Base-by-base conservation (phyloP, 2,888 invertebrate species). In the Phorcus lineatus region DNA sequence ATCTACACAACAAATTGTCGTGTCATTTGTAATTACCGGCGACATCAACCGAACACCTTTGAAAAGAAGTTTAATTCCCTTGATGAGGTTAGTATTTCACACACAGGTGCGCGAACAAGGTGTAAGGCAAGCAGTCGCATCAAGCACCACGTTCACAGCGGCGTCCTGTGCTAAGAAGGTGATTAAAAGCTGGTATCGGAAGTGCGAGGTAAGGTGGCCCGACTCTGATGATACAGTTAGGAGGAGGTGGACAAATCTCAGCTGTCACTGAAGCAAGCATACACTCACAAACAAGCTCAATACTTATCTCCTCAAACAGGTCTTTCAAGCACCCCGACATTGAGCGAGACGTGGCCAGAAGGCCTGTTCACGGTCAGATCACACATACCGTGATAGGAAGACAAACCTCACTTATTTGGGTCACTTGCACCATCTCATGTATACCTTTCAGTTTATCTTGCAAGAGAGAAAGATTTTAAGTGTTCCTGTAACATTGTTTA, bases 151-250 rank as follows among this genome's bases (percentile, higher is more conserved):
- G 70, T 40, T 70, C 70, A 16, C 31, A 70, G 31, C 40, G 40
- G 70, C 19, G 31, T 36, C 36, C 36, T 13, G 19, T 19, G 70
- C 11, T 70, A 40, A 70, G n/a, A 16, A 70, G 36, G 70, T 40
- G 70, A 70, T 70, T 70, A 70, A n/a, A 62, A 28, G 28, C 62
- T 62, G 62, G 62, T 62, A 62, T 62, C 28, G 62, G 28, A 62
- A 28, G 62, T 62, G 62, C 16, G 62, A 28, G 17, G 16, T 62
- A 28, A 62, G 28, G 28, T 24, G 28, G 62, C 13, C 62, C 62
- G 62, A 7, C 62, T 3, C 17, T 17, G 16, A 28, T 24, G 24
- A 11, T 28, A 16, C 24, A 24, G 28, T 28, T 16, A 28, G 28
- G 62, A 62, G 28, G 47, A 47, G 36, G 36, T 36, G 47, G 11